Evolutionary conservation across 2,797 vertebrate species (phyloP).

Genomic region (Trachops cirrhosus): DNA sequence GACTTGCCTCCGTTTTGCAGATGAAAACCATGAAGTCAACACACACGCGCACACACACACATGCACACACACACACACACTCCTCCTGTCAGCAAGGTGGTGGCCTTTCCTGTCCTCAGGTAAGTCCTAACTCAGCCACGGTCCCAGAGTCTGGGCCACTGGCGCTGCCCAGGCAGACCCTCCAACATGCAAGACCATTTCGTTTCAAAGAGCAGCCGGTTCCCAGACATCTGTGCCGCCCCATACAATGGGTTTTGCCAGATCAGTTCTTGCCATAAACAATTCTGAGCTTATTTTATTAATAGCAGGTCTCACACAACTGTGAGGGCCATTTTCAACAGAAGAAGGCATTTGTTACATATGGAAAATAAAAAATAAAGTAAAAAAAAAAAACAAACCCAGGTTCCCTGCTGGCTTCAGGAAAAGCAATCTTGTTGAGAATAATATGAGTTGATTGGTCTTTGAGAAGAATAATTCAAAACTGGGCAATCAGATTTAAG

Average conservation of each 20-base stretch:
- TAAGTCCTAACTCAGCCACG: background rate
- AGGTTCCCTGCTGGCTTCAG: slow-evolving; percentile 23
- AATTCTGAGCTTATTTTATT: slow-evolving; percentile 33
- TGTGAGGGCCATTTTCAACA: background rate
- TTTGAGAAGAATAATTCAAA: slow-evolving; percentile 60
- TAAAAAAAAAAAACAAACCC: background rate
- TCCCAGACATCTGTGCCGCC: background rate
- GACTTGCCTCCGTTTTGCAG: background rate
- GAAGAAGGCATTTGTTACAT: slow-evolving; percentile 15
- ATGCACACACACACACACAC: background rate
- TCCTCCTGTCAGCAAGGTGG: background rate
- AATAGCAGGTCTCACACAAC: slow-evolving; percentile 22
- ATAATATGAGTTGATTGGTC: slow-evolving; percentile 42
- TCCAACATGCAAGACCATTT: background rate
- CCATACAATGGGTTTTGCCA: background rate
- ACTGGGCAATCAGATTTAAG: slow-evolving; percentile 32
- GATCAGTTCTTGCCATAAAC: background rate
- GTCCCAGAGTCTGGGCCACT: background rate
- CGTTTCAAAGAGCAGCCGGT: background rate
- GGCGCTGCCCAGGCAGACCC: background rate
- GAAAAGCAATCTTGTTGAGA: slow-evolving; percentile 31
- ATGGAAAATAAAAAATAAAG: background rate
- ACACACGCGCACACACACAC: background rate
- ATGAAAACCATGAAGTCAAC: background rate
- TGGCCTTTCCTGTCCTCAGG: background rate